Conservation (phyloP, 2,888 invertebrate species). For the Drosophila hawaiiensis region DNA sequence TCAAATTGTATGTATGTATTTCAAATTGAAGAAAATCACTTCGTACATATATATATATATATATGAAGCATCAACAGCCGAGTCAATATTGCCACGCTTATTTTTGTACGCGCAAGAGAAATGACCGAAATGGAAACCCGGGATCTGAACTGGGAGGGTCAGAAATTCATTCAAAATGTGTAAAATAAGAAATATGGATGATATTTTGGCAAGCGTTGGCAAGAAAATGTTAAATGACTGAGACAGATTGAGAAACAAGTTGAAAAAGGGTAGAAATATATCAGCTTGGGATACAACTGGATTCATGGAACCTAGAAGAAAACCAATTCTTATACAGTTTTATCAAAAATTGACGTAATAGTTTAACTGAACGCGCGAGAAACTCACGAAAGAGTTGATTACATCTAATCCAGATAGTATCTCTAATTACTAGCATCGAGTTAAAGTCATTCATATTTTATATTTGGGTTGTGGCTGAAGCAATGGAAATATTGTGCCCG, state of each 20-base stretch:
- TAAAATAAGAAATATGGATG: not conserved
- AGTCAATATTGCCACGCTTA: not conserved
- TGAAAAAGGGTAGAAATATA: not conserved
- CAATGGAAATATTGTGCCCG: no score
- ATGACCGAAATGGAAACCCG: not conserved
- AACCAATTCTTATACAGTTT: not conserved
- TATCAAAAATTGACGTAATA: not conserved
- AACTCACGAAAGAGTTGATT: not conserved
- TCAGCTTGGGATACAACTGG: not conserved
- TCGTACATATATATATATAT: no score
- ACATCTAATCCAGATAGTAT: not conserved
- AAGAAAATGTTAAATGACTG: not conserved
- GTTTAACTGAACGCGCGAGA: no score
- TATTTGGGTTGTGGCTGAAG: no score
- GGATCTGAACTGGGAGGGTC: not conserved
- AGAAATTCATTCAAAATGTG: not conserved
- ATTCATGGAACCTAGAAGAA: not conserved
- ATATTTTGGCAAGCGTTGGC: not conserved
- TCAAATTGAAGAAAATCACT: not conserved
- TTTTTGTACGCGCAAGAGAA: not conserved
- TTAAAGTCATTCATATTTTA: not conserved
- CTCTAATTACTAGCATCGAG: not conserved
- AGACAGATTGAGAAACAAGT: not conserved
- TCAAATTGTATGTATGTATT: not conserved
- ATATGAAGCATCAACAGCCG: no score